Evolutionary conservation across 2,888 invertebrate species (phyloP), one percentile per base, ranked within the genome.

Genomic region (Lepidocyrtoides sp.): DNA sequence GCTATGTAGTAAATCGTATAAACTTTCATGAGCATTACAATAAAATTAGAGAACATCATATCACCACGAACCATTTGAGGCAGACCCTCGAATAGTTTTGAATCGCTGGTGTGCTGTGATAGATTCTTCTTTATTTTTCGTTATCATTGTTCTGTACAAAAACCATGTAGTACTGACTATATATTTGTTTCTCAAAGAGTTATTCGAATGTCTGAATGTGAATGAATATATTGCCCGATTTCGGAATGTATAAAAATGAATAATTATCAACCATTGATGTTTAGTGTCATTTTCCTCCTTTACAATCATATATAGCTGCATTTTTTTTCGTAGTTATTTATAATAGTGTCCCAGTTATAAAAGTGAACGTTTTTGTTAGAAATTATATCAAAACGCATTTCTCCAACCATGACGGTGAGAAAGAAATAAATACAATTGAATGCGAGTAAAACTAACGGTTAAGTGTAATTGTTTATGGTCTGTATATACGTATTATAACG

Each of bases 381-480:
- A n/a, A n/a, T n/a, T n/a, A n/a, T n/a, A n/a, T n/a, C n/a, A n/a
- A n/a, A n/a, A n/a, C n/a, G n/a, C 17, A 88, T 89, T 89, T 89
- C 89, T 89, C 89, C 89, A 72, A 82, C 14, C 20, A 82, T 82
- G 82, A 89, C 89, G 10, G 83, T 82, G 89, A 83, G 89, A 89
- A 89, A 89, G 89, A 66, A 60, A 88, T 36, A 48, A 48, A 23
- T n/a, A n/a, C n/a, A n/a, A n/a, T n/a, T n/a, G n/a, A 51, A 54
- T 17, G n/a, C 51, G 8, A 8, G 36, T 36, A 69, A 69, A 36
- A 69, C 69, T 69, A 69, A 69, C 36, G 10, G 36, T 17, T 69
- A 36, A 2, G 72, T 77, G 41, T 29, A 20, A 14, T n/a, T 77
- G 75, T 77, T 32, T 29, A 29, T 44, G 12, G 17, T 77, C 8